Evolutionary conservation across 23 tunicate genomes (phyloP), one percentile per base, ranked within the genome.

Genomic region (Diplosoma virens): DNA sequence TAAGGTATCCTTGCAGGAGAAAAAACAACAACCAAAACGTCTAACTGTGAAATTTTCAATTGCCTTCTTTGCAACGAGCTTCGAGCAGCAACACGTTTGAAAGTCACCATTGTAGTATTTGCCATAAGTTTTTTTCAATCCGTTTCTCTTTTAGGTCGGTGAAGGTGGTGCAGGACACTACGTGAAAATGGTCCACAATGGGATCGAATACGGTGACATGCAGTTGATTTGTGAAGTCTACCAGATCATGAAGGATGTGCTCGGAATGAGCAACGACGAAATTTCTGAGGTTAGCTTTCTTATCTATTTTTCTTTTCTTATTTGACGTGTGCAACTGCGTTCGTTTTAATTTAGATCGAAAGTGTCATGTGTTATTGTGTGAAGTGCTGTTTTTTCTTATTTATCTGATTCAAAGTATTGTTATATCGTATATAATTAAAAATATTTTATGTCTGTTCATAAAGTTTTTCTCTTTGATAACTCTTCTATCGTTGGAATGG

Each of bases 191-290:
- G 97, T 92, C 16, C 97, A 92, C 83, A 92, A 92, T 35, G 97
- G 97, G 1, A 92, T 92, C n/a, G 97, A 92, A 60, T 92, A 92
- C 58, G 97, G 97, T 22, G 97, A 92, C 75, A 92, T 92, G 97
- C 97, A 92, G 48, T 81, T 92, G 47, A 92, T 92, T 16, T 85
- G 92, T 60, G 97, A 92, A 68, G 67, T 79, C 54, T 92, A 84
- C 33, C 92, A 85, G 25, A 80, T 92, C 71, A 92, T 92, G 97
- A 92, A 85, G 32, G 79, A 68, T 69, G 81, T 92, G 0, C 32
- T 92, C 1, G 82, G 82, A 16, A 80, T 85, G 87, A 31, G 41
- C 23, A 92, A 92, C 47, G 97, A 92, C 81, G 87, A 85, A 81
- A 92, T 92, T 28, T 80, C 97, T 41, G 78, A 81, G 47, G 97